Conservation (phyloP, 92 coral and sea anemone genomes). For the Phenganax marumi region DNA sequence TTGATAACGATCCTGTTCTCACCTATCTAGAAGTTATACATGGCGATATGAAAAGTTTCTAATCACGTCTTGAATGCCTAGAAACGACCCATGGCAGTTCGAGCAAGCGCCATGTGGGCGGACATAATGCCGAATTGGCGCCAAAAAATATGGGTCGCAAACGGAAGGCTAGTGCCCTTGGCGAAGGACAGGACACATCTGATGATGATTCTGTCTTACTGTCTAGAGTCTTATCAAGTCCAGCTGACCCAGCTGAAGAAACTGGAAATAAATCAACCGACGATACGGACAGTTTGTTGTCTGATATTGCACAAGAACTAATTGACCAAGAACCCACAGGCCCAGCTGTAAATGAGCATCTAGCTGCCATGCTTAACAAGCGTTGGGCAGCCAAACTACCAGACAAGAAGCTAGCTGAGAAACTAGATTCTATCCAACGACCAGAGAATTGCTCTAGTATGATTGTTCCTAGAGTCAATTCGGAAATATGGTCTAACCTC, state of each 20-base stretch:
- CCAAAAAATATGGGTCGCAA: no score
- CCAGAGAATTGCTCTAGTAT: background rate
- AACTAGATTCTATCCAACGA: background rate
- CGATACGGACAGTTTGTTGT: background rate
- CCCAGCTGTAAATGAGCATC: background rate
- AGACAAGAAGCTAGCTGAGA: conserved; percentile 10
- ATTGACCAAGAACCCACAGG: background rate
- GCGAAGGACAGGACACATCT: background rate
- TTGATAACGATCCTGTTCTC: no score
- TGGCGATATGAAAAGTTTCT: no score
- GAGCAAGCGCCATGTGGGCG: no score
- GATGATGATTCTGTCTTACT: background rate
- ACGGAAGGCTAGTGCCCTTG: background rate
- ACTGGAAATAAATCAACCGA: no score
- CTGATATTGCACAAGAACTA: conserved; percentile 1
- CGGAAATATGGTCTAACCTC: background rate
- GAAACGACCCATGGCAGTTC: no score
- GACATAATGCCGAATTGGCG: no score
- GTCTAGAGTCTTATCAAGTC: background rate
- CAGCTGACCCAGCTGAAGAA: background rate
- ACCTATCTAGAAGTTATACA: no score
- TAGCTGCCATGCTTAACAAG: conserved; percentile 2
- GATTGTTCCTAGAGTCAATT: background rate
- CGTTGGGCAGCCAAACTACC: background rate
- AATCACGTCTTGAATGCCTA: no score